Evolutionary conservation across 2,113 vertebrate genomes (phyloP), one percentile per base, ranked within the genome.

Genomic region (Cichladusa arquata): DNA sequence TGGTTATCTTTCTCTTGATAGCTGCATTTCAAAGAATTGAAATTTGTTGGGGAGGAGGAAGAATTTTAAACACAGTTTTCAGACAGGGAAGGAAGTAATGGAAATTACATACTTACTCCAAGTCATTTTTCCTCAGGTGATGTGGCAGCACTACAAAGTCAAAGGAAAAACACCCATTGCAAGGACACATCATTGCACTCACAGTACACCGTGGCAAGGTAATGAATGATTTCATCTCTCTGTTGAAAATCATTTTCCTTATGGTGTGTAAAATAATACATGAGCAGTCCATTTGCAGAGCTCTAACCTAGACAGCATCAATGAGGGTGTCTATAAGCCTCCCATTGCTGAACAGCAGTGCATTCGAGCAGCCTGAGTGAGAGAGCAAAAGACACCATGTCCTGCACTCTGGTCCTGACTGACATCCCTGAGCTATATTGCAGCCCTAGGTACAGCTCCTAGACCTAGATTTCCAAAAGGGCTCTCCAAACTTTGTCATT

Each of bases 181-280:
- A 88, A 97, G 96, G 58, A 96, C 77, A 28, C 57, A 86, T 73
- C 97, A 98, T 72, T 38, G 96, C 88, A 19, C 97, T 98, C 77
- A 97, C 94, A 40, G 92, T 96, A 57, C 97, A 98, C 45, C 38
- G 50, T 82, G 98, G 98, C 90, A 98, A 98, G 93, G 97, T 98
- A 97, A 96, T 2, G 0, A 76, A 10, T 17, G 44, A 69, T 85
- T 85, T 90, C 2, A 79, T 33, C 12, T 67, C 33, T 65, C 48
- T 86, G 8, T 57, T 62, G 38, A 58, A 61, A 72, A 65, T 62
- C 7, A 69, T 84, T 73, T 71, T 91, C 26, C 14, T 60, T 84
- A 40, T n/a, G 17, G 12, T 61, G 25, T 28, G 31, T 58, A 42
- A 81, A 82, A 86, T 67, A 42, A 34, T 6, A 34, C 8, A 45